Evolutionary conservation across 2,113 vertebrate species (phyloP).

Genomic region (Ophthalmotilapia sp.): DNA sequence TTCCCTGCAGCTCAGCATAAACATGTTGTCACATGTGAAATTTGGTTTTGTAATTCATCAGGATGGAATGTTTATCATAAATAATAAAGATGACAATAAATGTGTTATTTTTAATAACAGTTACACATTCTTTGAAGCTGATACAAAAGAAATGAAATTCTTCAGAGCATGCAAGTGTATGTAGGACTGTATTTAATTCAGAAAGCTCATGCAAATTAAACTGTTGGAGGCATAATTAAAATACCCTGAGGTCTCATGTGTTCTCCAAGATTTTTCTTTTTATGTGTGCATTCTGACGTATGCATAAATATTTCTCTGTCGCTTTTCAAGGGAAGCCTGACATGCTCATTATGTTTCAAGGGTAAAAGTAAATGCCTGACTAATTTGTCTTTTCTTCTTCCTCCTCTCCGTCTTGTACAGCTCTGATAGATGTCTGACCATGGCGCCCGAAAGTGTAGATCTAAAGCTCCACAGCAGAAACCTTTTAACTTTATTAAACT

Average conservation of each 20-base stretch:
- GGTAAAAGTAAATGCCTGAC: not conserved
- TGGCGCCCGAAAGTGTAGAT: constrained; percentile 7
- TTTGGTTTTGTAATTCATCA: not conserved
- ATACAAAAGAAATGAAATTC: not conserved
- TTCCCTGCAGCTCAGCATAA: not conserved
- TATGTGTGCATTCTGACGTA: not conserved
- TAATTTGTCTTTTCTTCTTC: not conserved
- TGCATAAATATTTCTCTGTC: not conserved
- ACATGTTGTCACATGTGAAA: not conserved
- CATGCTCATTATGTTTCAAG: not conserved
- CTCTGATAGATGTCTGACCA: constrained; percentile 34
- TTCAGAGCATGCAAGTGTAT: not conserved
- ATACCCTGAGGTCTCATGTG: not conserved
- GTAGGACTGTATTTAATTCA: not conserved
- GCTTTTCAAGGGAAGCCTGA: not conserved
- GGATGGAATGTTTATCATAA: not conserved
- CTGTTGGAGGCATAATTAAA: not conserved
- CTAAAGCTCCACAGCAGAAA: constrained; percentile 22
- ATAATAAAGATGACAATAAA: not conserved
- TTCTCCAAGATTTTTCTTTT: not conserved
- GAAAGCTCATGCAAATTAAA: not conserved
- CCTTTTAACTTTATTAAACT: constrained; percentile 61
- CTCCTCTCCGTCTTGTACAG: not conserved
- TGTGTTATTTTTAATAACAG: too few species aligned
- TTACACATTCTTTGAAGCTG: not conserved